Base-by-base conservation (phyloP, 2,797 vertebrate species). In the Myoxocephalus aenaeus region DNA sequence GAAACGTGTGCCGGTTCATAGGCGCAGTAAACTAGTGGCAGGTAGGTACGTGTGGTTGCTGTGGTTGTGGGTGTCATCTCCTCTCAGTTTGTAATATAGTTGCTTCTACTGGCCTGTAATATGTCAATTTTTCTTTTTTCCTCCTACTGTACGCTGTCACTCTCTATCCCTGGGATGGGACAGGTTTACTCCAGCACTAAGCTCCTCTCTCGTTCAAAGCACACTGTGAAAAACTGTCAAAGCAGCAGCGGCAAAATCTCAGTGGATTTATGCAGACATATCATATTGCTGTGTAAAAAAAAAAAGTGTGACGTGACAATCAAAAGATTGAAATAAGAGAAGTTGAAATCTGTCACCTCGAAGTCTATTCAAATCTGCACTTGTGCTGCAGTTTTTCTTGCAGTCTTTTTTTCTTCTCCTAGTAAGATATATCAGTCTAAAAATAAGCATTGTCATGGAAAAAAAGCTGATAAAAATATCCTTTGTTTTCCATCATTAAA, bases 31-130 rank as follows among this genome's bases (percentile, higher is more conserved):
- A 7, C 59, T 32, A 73, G 46, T 14, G 7, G 25, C 82, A 85
- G 75, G 76, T 85, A 69, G 75, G 76, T 85, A 69, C n/a, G 51
- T 74, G 90, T 88, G 90, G 84, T 84, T 48, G 46, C 27, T 80
- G 86, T 77, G 89, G 88, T 87, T 87, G 53, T 79, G 62, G 75
- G 53, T 71, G 65, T 81, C 42, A 42, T 65, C 51, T 57, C 22
- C 40, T 57, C 25, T 70, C 7, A 27, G 38, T 64, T 42, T 75
- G 64, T 63, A 46, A 58, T 42, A 29, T 4, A 48, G 46, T 36
- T 18, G 34, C 27, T 54, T 54, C 27, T 17, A 2, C 51, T 44
- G 44, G 32, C 34, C 12, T 67, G 42, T 42, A 18, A 27, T 46
- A 22, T 32, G 56, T 50, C 63, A 18, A 46, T 66, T 75, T 65